Evolutionary conservation across 2,888 invertebrate species (phyloP), one percentile per base, ranked within the genome.

Genomic region (Piscicola geometra): DNA sequence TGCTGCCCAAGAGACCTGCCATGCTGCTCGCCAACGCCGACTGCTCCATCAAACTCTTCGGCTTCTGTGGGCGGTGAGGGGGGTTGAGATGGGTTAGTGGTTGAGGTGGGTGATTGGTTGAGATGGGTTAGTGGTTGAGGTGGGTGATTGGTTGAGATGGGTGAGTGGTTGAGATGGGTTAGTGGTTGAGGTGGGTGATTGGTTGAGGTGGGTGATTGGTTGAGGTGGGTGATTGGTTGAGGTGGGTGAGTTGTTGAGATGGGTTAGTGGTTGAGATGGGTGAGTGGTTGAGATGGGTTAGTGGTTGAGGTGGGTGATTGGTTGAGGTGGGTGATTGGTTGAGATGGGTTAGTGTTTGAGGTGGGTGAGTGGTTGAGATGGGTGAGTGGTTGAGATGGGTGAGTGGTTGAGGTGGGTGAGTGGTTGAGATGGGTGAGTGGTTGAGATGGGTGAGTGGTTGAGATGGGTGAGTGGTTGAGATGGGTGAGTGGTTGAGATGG

Each of bases 11-110:
- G 41, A 3, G 12, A 32, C 56, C 35, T 64, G 52, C 30, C 73
- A 33, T 25, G n/a, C n/a, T n/a, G n/a, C n/a, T n/a, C 66, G 52
- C 52, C 2, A 47, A 77, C 72, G 79, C 76, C 78, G 80, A 80
- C 80, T 56, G 60, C 25, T 56, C 60, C 3, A 56, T 56, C 3
- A 56, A 21, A n/a, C 60, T 56, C 25, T 56, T 56, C 15, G 60
- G 60, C n/a, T 56, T 56, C 60, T 56, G 60, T 15, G n/a, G 50
- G 50, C 21, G 50, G 50, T 47, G 9, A 47, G 50, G 21, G 50
- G 9, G 21, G 21, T 47, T 47, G 50, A 47, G 12, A 15, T 47
- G 50, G 50, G 50, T 15, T 15, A 56, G 25, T 56, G 25, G 21
- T 56, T 56, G 60, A 52, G 50, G 28, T 30, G 9, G 21, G 47